Conservation (phyloP, 2,888 invertebrate species). For the Syrphus vitripennis region DNA sequence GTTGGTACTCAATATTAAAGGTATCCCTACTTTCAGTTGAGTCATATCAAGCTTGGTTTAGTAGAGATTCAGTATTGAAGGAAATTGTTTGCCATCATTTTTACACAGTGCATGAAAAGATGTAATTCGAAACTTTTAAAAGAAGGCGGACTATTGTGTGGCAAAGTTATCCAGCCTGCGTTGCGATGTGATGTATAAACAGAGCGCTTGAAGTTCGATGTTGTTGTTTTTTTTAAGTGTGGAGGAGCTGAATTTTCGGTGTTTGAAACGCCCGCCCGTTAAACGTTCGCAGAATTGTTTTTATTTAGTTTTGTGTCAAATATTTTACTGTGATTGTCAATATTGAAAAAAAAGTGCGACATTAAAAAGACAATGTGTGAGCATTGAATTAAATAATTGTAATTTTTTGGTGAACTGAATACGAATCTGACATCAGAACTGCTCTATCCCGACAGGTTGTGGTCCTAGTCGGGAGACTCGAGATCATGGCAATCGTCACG, state of each 20-base stretch:
- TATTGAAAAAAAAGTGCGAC: background rate
- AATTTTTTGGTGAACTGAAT: too few species aligned
- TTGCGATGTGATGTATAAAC: conserved; percentile 20
- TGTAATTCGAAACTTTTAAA: conserved; percentile 58
- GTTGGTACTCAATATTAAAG: conserved; percentile 14
- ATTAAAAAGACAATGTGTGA: too few species aligned
- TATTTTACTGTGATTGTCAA: background rate
- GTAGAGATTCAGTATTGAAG: conserved; percentile 25
- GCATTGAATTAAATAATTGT: too few species aligned
- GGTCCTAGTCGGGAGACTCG: too few species aligned
- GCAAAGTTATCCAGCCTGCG: conserved; percentile 34
- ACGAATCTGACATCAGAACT: too few species aligned
- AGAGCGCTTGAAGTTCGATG: conserved; percentile 38
- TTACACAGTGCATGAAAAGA: background rate
- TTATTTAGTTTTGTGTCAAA: background rate
- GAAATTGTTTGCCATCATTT: conserved; percentile 18
- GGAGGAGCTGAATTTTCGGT: background rate
- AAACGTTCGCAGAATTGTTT: background rate
- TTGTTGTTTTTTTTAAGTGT: background rate
- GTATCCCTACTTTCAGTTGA: conserved; percentile 34
- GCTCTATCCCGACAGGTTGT: too few species aligned
- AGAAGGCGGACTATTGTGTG: conserved; percentile 64
- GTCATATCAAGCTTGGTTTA: background rate
- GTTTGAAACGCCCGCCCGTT: background rate
- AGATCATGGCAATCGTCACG: too few species aligned